phyloP scores from a whole-genome alignment of 1,140 invertebrate genomes.

The Euglossa dilemma region DNA sequence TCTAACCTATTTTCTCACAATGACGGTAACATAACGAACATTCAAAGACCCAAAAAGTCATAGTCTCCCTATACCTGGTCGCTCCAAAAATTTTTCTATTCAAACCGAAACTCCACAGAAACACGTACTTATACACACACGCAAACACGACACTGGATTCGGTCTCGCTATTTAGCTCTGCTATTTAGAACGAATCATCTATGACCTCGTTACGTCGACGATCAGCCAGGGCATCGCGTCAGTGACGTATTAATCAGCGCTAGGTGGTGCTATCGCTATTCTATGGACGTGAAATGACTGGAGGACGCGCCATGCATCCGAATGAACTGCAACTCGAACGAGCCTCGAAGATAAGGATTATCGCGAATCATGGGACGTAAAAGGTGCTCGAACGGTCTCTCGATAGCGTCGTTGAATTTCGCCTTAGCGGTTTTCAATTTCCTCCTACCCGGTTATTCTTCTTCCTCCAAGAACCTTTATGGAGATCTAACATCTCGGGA shows the following conservation, averaged over 20 bases:
- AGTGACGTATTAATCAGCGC: conserved; percentile 51
- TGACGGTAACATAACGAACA: no score
- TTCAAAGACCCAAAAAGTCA: no score
- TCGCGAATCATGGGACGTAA: conserved; percentile 18
- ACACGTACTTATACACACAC: no score
- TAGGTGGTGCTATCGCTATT: conserved; percentile 34
- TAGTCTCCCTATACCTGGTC: no score
- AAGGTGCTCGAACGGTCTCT: conserved; percentile 4
- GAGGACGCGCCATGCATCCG: background rate
- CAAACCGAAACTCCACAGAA: no score
- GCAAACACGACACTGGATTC: no score
- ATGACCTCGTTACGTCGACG: conserved; percentile 35
- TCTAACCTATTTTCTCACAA: no score
- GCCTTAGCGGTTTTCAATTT: background rate
- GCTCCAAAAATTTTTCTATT: no score
- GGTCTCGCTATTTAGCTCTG: conserved; percentile 1
- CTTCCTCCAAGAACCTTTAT: background rate
- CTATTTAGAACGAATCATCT: conserved; percentile 31
- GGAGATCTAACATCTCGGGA: background rate
- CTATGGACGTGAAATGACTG: conserved; percentile 23
- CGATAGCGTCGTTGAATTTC: background rate
- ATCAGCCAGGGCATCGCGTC: background rate
- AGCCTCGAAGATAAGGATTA: conserved; percentile 31
- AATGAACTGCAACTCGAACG: conserved; percentile 2
- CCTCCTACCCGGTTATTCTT: no score